phyloP scores from a whole-genome alignment of 2,113 vertebrate genomes.

The Vulpes ferrilata region DNA sequence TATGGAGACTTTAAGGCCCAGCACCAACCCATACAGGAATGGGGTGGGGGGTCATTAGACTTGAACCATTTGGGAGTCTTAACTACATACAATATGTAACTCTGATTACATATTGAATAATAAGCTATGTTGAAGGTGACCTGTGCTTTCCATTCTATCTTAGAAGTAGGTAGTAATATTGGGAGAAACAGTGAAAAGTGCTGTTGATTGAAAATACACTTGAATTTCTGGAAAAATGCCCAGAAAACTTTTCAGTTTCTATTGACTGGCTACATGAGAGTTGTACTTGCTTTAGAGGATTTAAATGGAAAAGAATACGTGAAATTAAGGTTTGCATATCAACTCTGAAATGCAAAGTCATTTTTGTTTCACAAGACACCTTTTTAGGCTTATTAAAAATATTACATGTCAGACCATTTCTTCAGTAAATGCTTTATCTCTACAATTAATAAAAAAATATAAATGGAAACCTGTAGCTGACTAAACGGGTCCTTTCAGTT shows the following conservation, averaged over 20 bases:
- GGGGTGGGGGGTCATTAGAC: accelerated
- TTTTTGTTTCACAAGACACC: slow-evolving; percentile 20
- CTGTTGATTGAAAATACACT: slow-evolving; percentile 47
- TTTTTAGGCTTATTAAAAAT: slow-evolving; percentile 46
- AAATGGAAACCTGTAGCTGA: slow-evolving; percentile 18
- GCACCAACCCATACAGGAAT: background rate
- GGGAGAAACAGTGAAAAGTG: background rate
- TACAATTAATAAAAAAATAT: slow-evolving; percentile 46
- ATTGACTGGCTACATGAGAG: background rate
- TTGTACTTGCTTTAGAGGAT: background rate
- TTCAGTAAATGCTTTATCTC: slow-evolving; percentile 21
- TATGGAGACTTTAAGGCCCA: background rate
- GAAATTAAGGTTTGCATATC: background rate
- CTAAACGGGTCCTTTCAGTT: background rate
- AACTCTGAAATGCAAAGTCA: slow-evolving; percentile 16
- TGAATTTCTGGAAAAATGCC: slow-evolving; percentile 47
- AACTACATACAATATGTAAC: background rate
- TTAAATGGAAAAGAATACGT: slow-evolving; percentile 33
- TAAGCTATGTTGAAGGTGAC: background rate
- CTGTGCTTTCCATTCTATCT: background rate
- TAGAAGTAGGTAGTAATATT: background rate
- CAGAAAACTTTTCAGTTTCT: background rate
- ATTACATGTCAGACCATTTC: slow-evolving; percentile 21
- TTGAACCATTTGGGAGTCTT: background rate
- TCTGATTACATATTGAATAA: background rate